Evolutionary conservation across 2,888 invertebrate genomes (phyloP).

Genomic region (Microctonus hyperodae): DNA sequence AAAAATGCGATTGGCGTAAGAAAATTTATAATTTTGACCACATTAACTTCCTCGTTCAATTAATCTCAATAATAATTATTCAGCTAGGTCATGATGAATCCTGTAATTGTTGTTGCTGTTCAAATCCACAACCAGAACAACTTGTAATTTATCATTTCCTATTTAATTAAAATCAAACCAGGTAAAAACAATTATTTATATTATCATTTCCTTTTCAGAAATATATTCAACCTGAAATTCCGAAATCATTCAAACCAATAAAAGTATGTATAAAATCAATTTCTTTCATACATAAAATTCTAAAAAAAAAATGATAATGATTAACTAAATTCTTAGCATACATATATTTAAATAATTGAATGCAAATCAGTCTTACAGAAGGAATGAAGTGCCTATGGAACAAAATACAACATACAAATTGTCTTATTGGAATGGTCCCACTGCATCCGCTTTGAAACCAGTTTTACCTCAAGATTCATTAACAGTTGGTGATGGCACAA

Average conservation of each 20-base stretch:
- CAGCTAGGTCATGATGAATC: slow-evolving; percentile 54
- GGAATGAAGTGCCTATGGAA: slow-evolving; percentile 64
- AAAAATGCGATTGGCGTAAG: slow-evolving; percentile 54
- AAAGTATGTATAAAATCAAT: slow-evolving; percentile 55
- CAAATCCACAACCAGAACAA: slow-evolving; percentile 43
- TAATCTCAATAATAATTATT: slow-evolving; percentile 32
- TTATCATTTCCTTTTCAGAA: slow-evolving; percentile 42
- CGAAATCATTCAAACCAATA: slow-evolving; percentile 64
- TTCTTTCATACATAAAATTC: not conserved
- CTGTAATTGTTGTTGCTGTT: slow-evolving; percentile 57
- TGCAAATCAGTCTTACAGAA: slow-evolving; percentile 54
- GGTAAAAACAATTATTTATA: slow-evolving; percentile 14
- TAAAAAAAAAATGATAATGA: not conserved
- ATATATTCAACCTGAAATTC: slow-evolving; percentile 55
- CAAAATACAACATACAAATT: slow-evolving; percentile 68
- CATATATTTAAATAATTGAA: not conserved
- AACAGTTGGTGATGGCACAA: slow-evolving; percentile 62
- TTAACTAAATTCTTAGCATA: too few species aligned
- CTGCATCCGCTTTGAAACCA: slow-evolving; percentile 38
- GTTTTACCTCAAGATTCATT: slow-evolving; percentile 61
- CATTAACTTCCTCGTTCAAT: too few species aligned
- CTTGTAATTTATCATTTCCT: slow-evolving; percentile 41
- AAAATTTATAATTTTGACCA: slow-evolving; percentile 21
- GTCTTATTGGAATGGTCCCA: slow-evolving; percentile 53
- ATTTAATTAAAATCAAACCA: not conserved